Percentiles rank a stretch among this genome's conserved stretches.
Evolutionary conservation across 1,140 invertebrate species (phyloP).

Genomic region (Whitmania pigra): DNA sequence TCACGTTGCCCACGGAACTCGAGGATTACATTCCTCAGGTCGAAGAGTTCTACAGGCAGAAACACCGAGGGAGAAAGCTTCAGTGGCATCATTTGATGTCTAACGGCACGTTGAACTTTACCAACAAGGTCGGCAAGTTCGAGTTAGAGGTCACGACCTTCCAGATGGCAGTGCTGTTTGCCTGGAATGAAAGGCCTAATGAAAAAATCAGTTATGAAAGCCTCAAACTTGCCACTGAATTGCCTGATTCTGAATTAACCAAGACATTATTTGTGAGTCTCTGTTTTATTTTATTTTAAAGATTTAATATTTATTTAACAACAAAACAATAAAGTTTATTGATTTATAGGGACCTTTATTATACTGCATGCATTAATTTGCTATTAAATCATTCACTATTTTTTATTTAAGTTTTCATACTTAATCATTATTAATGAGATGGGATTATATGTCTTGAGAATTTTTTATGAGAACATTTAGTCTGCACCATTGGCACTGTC

Average conservation of each 20-base stretch:
- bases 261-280: slow-evolving; percentile 73
- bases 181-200: slow-evolving; percentile 84
- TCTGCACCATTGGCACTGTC: no score
- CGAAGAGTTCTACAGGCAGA: slow-evolving; percentile 58
- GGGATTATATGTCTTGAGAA: no score
- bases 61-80: slow-evolving; percentile 91
- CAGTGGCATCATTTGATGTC: slow-evolving; percentile 99
- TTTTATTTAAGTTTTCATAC: no score
- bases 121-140: slow-evolving; percentile 79
- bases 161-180: slow-evolving; percentile 98
- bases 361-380: slow-evolving; percentile 24
- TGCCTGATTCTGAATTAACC: slow-evolving; percentile 86
- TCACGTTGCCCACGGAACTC: slow-evolving; percentile 86
- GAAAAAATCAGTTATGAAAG: slow-evolving; percentile 91
- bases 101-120: slow-evolving; percentile 69
- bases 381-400: no score
- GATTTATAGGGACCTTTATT: neutral
- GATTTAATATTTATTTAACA: neutral
- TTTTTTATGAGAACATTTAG: no score
- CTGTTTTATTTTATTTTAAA: neutral
- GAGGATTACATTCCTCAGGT: slow-evolving; percentile 93
- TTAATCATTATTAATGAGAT: no score
- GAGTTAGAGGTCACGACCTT: slow-evolving; percentile 98
- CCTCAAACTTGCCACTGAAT: slow-evolving; percentile 81
- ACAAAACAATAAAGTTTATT: no score